Evolutionary conservation across 2,113 vertebrate species (phyloP), one percentile per base, ranked within the genome.

Genomic region (Ptychochromis oligacanthus): DNA sequence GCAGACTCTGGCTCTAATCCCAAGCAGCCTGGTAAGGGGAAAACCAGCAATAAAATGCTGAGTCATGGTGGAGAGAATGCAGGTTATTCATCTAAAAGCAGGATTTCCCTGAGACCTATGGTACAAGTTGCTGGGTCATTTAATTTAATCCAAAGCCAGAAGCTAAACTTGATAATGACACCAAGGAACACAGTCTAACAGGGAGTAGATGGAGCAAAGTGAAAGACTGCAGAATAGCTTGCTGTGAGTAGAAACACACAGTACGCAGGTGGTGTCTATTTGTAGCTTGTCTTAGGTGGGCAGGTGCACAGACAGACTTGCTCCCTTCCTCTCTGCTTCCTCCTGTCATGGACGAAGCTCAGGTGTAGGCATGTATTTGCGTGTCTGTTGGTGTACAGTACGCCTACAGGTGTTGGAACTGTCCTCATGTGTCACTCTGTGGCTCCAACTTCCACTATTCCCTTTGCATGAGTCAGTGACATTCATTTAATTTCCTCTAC

Each of bases 261-360:
- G 79, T 80, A 82, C 34, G 85, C 90, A 92, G 91, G 90, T 90
- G 91, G 92, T 79, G 88, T 86, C 86, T 93, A 88, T 92, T 94
- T 90, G 89, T 79, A 86, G 88, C 80, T 70, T 43, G 49, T 86
- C 76, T 90, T 79, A 75, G 88, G 92, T 92, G 88, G 86, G 89
- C 77, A 92, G 91, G 86, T 87, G 82, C 88, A 87, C 82, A 90
- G 89, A 91, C 81, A 77, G 77, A 86, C 75, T 49, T 34, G 46
- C 79, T 77, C 79, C 59, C 60, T 75, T 78, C 55, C 79, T 75
- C 36, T 56, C 40, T 40, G 58, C 84, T 78, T 79, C 52, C 72
- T 90, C 72, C 61, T 26, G 82, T 81, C 80, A 83, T 3, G 43
- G 70, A 76, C 57, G 8, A 80, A 75, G 79, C 70, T 79, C 54